Evolutionary conservation across 2,113 vertebrate genomes (phyloP), one percentile per base, ranked within the genome.

Genomic region (Alectura lathami): DNA sequence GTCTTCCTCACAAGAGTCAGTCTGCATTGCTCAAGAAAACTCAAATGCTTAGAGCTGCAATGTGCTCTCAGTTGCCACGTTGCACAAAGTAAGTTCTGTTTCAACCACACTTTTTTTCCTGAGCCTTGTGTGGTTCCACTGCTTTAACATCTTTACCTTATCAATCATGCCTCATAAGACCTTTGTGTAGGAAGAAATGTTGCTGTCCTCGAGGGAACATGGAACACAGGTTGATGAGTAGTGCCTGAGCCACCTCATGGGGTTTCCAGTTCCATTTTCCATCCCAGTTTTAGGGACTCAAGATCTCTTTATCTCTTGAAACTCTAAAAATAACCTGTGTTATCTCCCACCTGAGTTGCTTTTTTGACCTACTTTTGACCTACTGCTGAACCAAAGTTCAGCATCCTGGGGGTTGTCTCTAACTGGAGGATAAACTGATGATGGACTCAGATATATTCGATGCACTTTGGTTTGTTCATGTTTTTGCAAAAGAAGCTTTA

Each of bases 301-400:
- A 67, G 34, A 86, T 43, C 13, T 40, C 36, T 81, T 86, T 56
- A 60, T 64, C 34, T 81, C 64, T 64, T 88, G 51, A 78, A 86
- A 83, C 29, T 92, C 66, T 21, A 51, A 47, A 93, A 91, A 81
- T 63, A 47, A 43, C 75, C 20, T 77, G 6, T 67, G 80, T 23
- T 30, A 70, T 34, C 20, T 96, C 54, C 48, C 60, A 70, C 34
- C 90, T 43, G 5, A 53, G 42, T 63, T 92, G 76, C 60, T 92
- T 95, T 96, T 93, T 78, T 92, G 80, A 57, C 54, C 54, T 57
- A 57, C 54, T 57, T n/a, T n/a, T n/a, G n/a, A 94, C 91, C 94
- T 93, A 96, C 27, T 94, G 90, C 86, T 96, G 95, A 95, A 96
- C 83, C 83, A 88, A 83, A 75, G 36, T 32, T 92, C 79, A 83